These are phyloP conservation scores for Drosophila biarmipes DNA, from an alignment of 1,140 invertebrate species.

Conservation along the genomic window DNA sequence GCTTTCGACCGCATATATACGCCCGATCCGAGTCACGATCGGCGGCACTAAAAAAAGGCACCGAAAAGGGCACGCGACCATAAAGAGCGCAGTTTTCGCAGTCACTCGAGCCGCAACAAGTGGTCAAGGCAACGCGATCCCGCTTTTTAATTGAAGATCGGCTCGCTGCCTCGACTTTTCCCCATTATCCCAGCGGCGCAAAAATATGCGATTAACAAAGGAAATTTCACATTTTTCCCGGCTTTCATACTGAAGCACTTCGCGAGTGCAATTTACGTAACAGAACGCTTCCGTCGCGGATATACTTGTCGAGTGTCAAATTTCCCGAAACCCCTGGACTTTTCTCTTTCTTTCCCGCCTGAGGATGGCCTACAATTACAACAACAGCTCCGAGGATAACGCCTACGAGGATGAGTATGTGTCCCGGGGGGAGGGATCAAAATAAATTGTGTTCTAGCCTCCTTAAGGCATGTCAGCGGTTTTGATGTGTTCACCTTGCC, in stretches of 20 bases:
- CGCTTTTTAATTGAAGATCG: constrained; percentile 45
- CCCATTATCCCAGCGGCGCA: constrained; percentile 14
- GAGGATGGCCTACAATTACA: constrained; percentile 69
- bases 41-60: constrained; percentile 19
- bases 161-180: neutral
- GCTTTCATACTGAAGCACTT: constrained; percentile 16
- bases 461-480: constrained; percentile 19
- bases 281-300: constrained; percentile 28
- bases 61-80: constrained; percentile 59
- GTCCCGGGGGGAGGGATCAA: neutral
- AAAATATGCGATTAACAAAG: constrained; percentile 52
- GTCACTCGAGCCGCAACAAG: constrained; percentile 22
- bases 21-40: constrained; percentile 32
- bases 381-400: constrained; percentile 68
- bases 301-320: constrained; percentile 40
- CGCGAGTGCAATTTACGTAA: constrained; percentile 56
- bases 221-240: constrained; percentile 38
- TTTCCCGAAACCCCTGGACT: constrained; percentile 7
- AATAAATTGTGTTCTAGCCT: constrained; percentile 28
- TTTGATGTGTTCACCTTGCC: constrained; percentile 7
- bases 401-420: constrained; percentile 76
- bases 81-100: constrained; percentile 18
- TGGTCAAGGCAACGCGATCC: constrained; percentile 44
- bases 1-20: constrained; percentile 50
- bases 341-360: neutral